A percentile compares a stretch with the other conserved stretches of the same genome.
Conservation (phyloP, 92 coral and sea anemone genomes). For the Epizoanthus scotinus region DNA sequence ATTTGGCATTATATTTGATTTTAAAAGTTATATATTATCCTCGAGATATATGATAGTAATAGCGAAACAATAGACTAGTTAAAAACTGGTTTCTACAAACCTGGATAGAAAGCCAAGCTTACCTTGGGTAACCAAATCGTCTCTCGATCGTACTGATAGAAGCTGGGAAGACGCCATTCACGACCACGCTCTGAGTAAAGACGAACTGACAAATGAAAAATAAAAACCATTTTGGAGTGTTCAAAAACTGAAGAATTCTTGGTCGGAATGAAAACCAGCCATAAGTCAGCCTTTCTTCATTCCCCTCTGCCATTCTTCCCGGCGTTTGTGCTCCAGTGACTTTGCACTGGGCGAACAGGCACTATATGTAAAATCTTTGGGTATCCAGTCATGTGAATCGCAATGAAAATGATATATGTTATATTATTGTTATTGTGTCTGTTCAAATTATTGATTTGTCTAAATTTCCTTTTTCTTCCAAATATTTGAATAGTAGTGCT, state of each 20-base stretch:
- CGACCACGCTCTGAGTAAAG: slow-evolving; percentile 71
- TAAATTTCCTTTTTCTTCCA: too few species aligned
- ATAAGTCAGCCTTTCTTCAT: not conserved
- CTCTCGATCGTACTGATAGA: slow-evolving; percentile 83
- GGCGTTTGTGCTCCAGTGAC: not conserved
- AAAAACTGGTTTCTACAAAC: not conserved
- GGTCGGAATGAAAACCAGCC: slow-evolving; percentile 85
- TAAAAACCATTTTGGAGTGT: slow-evolving; percentile 75
- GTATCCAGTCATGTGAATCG: not conserved
- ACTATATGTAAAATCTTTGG: not conserved
- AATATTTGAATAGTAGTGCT: too few species aligned
- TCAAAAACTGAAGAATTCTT: slow-evolving; percentile 71
- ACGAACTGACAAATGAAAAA: slow-evolving; percentile 65
- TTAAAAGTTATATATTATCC: too few species aligned
- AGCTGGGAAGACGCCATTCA: slow-evolving; percentile 76
- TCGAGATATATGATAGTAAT: too few species aligned
- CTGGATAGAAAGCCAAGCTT: not conserved
- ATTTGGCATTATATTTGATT: too few species aligned
- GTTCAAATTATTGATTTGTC: too few species aligned
- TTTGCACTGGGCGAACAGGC: not conserved
- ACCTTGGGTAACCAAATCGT: slow-evolving; percentile 82
- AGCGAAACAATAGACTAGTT: too few species aligned
- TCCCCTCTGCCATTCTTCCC: not conserved
- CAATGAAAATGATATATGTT: not conserved
- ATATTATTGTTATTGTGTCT: not conserved